Percentiles rank a stretch among this genome's conserved stretches.
Evolutionary conservation across 2,888 invertebrate genomes (phyloP).

Genomic region (Euphydryas editha): DNA sequence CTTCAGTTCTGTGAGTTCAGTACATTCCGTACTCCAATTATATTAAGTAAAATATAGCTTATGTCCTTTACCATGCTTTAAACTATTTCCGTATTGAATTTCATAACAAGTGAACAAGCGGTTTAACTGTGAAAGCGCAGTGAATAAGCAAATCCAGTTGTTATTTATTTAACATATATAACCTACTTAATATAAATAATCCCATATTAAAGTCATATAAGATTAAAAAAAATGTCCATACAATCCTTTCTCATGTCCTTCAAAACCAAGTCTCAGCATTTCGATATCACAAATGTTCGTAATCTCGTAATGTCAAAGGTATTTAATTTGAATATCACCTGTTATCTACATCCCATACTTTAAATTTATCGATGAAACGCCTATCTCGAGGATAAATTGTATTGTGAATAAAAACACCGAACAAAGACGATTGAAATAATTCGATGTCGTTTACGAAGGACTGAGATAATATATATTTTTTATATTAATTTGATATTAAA

Average conservation of each 20-base stretch:
- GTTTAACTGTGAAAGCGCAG: no score
- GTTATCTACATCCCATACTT: conserved; percentile 76
- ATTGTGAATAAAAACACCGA: conserved; percentile 47
- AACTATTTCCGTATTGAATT: no score
- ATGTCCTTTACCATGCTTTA: no score
- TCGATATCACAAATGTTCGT: conserved; percentile 73
- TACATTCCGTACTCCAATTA: no score
- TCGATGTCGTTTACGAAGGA: conserved; percentile 32
- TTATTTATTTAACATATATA: no score
- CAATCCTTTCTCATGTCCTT: conserved; percentile 62
- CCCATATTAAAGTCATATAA: no score
- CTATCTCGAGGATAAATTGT: conserved; percentile 55
- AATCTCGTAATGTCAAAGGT: conserved; percentile 73
- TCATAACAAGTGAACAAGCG: no score
- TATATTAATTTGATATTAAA: conserved; percentile 5
- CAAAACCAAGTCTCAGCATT: conserved; percentile 65
- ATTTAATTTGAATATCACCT: conserved; percentile 82
- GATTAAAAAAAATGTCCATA: conserved; percentile 49
- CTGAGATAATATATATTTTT: conserved; percentile 20
- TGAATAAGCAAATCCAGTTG: no score
- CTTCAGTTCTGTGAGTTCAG: no score
- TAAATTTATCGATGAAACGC: conserved; percentile 75
- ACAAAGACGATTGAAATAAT: conserved; percentile 40
- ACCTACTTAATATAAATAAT: no score
- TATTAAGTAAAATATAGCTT: no score